A percentile compares a stretch with the other conserved stretches of the same genome.
These are phyloP conservation scores for Heliconius melpomene DNA, from an alignment of 1,140 invertebrate genomes.

Conservation along the genomic window DNA sequence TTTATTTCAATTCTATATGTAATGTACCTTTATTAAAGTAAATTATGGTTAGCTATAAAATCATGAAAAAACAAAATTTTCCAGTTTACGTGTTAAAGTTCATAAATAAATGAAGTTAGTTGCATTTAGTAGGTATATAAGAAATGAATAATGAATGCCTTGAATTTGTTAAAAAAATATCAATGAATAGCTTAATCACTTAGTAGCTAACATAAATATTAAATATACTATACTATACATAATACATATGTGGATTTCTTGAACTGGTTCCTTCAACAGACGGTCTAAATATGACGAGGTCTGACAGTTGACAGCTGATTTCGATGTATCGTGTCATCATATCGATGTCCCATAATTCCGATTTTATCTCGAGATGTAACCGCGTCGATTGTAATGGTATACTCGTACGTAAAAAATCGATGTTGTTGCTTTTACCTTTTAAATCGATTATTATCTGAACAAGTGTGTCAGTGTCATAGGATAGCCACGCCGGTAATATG, in stretches of 20 bases:
- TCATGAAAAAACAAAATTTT: no score
- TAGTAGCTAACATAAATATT: background rate
- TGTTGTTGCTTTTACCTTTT: slow-evolving; percentile 9
- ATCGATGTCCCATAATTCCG: slow-evolving; percentile 8
- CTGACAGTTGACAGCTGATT: slow-evolving; percentile 1
- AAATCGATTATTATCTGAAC: slow-evolving; percentile 10
- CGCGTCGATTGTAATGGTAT: background rate
- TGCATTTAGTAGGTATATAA: no score
- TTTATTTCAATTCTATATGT: no score
- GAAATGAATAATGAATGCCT: no score
- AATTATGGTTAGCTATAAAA: no score
- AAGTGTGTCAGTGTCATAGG: background rate
- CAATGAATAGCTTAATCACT: no score
- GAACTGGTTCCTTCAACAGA: background rate
- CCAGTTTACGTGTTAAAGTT: no score
- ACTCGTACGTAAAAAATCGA: background rate
- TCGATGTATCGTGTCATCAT: slow-evolving; percentile 6
- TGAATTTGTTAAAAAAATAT: no score
- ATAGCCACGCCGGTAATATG: background rate
- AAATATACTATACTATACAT: no score
- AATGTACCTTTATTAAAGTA: no score
- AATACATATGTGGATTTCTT: background rate
- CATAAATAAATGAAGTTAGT: no score
- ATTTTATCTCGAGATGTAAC: background rate
- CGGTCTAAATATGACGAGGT: background rate